phyloP scores from a whole-genome alignment of 1,140 invertebrate genomes.

The Mycetomoellerius zeteki region DNA sequence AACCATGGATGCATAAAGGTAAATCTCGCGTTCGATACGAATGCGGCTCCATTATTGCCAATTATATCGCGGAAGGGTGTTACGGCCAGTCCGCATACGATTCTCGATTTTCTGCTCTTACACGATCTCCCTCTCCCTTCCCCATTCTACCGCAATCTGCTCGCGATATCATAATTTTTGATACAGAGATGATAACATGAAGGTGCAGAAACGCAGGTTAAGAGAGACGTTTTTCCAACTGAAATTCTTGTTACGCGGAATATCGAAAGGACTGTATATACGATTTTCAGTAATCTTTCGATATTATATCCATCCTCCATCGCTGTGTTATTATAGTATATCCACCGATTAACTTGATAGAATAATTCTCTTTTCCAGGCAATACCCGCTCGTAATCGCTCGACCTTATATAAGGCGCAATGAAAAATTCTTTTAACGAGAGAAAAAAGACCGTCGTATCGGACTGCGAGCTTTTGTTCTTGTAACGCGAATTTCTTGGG shows the following conservation, averaged over 20 bases:
- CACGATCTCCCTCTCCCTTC: background rate
- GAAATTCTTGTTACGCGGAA: slow-evolving; percentile 28
- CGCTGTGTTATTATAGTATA: slow-evolving; percentile 17
- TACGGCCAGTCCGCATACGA: background rate
- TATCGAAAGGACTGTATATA: slow-evolving; percentile 34
- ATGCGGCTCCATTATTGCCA: slow-evolving; percentile 61
- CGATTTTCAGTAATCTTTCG: slow-evolving; percentile 19
- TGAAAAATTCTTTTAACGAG: slow-evolving; percentile 52
- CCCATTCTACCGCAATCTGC: background rate
- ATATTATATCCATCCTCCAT: slow-evolving; percentile 32
- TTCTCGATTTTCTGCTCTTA: slow-evolving; percentile 7
- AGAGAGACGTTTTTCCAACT: slow-evolving; percentile 37
- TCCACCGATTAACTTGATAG: slow-evolving; percentile 40
- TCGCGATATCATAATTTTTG: slow-evolving; percentile 30
- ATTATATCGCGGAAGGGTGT: slow-evolving; percentile 58
- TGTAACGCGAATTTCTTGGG: slow-evolving; percentile 35
- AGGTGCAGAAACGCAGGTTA: background rate
- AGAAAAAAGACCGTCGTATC: background rate
- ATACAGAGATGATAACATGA: slow-evolving; percentile 27
- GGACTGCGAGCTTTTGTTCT: slow-evolving; percentile 34
- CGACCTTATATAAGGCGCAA: slow-evolving; percentile 24
- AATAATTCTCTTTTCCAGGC: slow-evolving; percentile 42
- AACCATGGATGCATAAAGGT: slow-evolving; percentile 52
- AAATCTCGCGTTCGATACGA: slow-evolving; percentile 62
- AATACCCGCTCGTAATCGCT: slow-evolving; percentile 31